Conservation (phyloP, 92 coral and sea anemone species). For the Zoanthus gigantus region DNA sequence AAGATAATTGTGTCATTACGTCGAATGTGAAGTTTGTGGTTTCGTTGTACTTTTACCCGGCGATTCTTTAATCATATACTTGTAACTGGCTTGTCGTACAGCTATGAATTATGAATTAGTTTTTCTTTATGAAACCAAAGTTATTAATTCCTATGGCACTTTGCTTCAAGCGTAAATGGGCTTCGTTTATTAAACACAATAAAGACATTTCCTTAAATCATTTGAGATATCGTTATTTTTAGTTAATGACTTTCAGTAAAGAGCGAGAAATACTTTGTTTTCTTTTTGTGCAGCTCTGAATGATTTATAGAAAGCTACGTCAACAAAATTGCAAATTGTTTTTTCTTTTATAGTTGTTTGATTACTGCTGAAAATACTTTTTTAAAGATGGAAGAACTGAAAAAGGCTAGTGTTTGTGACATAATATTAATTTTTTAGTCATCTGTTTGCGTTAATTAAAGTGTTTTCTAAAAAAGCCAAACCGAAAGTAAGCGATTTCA, state of each 20-base stretch:
- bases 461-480: constrained; percentile 3
- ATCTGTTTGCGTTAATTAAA: background rate
- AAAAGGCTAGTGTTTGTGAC: background rate
- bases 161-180: constrained; percentile 22
- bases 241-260: constrained; percentile 18
- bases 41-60: constrained; percentile 23
- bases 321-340: background rate
- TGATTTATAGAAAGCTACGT: background rate
- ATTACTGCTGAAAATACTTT: background rate
- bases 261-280: constrained; percentile 12
- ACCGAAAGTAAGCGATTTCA: constrained; percentile 1
- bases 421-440: background rate
- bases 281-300: constrained; percentile 5
- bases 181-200: constrained; percentile 14
- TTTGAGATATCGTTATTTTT: background rate
- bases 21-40: constrained; percentile 18
- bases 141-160: constrained; percentile 27
- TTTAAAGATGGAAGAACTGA: constrained; percentile 1
- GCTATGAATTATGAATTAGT: constrained; percentile 37
- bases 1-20: constrained; percentile 26
- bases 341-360: background rate
- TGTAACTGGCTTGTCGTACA: background rate
- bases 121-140: constrained; percentile 15
- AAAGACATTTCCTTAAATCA: background rate
- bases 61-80: constrained; percentile 32